phyloP scores from a whole-genome alignment of 2,113 vertebrate species.

The Poeciliopsis retropinna region DNA sequence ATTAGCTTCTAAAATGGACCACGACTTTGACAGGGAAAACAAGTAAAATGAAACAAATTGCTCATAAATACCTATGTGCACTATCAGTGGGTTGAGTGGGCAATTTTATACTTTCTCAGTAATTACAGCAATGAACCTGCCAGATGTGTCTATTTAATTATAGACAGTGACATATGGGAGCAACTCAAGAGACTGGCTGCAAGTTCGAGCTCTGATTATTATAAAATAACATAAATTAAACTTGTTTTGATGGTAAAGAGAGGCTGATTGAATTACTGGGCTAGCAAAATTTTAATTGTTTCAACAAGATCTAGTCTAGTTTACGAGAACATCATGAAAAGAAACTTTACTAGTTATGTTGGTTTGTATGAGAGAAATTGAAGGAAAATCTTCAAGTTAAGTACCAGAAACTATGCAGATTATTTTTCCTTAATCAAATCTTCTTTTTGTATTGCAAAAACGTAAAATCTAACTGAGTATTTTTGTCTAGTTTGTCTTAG shows the following conservation, averaged over 20 bases:
- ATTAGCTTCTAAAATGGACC: background rate
- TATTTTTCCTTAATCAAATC: background rate
- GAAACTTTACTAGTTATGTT: background rate
- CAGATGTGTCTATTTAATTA: constrained; percentile 26
- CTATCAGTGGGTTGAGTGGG: constrained; percentile 12
- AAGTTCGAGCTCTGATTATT: background rate
- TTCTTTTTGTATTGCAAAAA: background rate
- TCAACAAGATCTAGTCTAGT: background rate
- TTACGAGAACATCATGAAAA: no score
- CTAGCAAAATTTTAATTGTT: background rate
- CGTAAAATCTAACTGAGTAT: no score
- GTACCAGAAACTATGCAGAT: background rate
- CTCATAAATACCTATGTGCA: constrained; percentile 12
- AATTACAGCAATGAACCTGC: constrained; percentile 20
- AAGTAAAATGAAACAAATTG: constrained; percentile 1
- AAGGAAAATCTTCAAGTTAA: background rate
- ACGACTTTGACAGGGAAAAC: background rate
- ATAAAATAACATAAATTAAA: background rate
- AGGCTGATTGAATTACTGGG: background rate
- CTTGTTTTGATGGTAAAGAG: background rate
- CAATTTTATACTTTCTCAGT: constrained; percentile 20
- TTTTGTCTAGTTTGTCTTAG: no score
- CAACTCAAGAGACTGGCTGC: background rate
- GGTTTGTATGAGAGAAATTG: background rate
- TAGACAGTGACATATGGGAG: constrained; percentile 6